Evolutionary conservation across 1,140 invertebrate genomes (phyloP).

Genomic region (Bemisia tabaci): DNA sequence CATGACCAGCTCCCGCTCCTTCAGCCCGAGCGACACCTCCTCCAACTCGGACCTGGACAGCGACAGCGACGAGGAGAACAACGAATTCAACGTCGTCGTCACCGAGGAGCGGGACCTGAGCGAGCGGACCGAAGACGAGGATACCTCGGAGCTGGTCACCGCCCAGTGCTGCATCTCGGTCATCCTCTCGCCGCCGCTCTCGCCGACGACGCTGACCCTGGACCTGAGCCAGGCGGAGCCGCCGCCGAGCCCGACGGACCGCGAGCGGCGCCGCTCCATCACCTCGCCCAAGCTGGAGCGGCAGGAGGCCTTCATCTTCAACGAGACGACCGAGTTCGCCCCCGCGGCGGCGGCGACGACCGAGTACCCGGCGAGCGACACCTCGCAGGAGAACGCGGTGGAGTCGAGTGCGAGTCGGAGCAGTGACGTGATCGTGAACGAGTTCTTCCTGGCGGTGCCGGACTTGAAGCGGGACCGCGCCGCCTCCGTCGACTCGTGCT

Average conservation of each 20-base stretch:
- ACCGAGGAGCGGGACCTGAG: background rate
- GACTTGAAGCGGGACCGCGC: slow-evolving; percentile 65
- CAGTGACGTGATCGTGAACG: slow-evolving; percentile 37
- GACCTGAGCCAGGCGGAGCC: slow-evolving; percentile 19
- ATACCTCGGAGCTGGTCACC: slow-evolving; percentile 19
- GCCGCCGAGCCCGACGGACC: slow-evolving; percentile 27
- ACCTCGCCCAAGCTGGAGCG: slow-evolving; percentile 46
- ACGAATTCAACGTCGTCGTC: slow-evolving; percentile 23
- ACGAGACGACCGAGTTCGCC: slow-evolving; percentile 35
- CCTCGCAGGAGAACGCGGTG: slow-evolving; percentile 15
- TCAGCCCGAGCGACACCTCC: too few species aligned
- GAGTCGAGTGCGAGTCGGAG: too few species aligned
- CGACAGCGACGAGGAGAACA: slow-evolving; percentile 36
- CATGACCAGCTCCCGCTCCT: slow-evolving; percentile 8
- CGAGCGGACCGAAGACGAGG: background rate
- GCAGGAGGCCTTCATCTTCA: slow-evolving; percentile 57
- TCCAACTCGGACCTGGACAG: slow-evolving; percentile 22
- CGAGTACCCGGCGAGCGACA: slow-evolving; percentile 9
- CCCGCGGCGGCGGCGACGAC: too few species aligned
- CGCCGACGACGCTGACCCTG: slow-evolving; percentile 10
- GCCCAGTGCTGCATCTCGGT: slow-evolving; percentile 42
- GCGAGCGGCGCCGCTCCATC: slow-evolving; percentile 30
- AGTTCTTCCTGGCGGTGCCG: slow-evolving; percentile 68
- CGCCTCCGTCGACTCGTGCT: slow-evolving; percentile 69
- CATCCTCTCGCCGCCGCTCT: slow-evolving; percentile 42